Conservation (phyloP, 2,888 invertebrate genomes). For the Callyntrura guangdongensis region DNA sequence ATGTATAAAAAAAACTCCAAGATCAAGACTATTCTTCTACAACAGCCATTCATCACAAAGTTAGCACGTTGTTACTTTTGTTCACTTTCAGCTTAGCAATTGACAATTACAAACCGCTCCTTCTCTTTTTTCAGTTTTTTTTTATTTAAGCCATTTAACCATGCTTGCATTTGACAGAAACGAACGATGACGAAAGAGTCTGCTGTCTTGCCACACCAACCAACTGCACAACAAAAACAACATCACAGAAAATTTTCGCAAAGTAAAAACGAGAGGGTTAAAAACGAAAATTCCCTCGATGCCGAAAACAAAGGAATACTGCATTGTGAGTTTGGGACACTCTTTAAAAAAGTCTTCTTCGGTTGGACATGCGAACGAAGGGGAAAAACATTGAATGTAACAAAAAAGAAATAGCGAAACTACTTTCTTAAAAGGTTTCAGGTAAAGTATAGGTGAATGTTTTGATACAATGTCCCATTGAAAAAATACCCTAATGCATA, state of each 20-base stretch:
- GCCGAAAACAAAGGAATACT: constrained; percentile 19
- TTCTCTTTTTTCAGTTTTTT: constrained; percentile 20
- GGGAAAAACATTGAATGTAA: not conserved
- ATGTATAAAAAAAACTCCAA: not conserved
- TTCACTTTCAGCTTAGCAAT: constrained; percentile 41
- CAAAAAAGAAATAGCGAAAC: constrained; percentile 2
- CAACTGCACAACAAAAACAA: not conserved
- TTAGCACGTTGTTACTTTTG: constrained; percentile 50
- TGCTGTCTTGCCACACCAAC: not conserved
- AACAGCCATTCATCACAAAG: constrained; percentile 5
- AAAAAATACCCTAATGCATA: too few relatives aligned
- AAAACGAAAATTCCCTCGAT: not conserved
- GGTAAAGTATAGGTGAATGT: constrained; percentile 19
- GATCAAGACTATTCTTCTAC: not conserved
- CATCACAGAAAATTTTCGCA: not conserved
- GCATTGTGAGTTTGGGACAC: constrained; percentile 11
- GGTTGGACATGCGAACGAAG: not conserved
- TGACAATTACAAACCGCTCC: constrained; percentile 40
- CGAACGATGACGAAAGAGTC: not conserved
- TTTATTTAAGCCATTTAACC: constrained; percentile 16
- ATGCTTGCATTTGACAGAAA: constrained; percentile 15
- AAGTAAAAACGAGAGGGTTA: not conserved
- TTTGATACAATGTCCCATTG: constrained; percentile 36
- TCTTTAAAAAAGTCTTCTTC: constrained; percentile 1
- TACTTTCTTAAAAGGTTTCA: constrained; percentile 34